Conservation (phyloP, 2,113 vertebrate species). For the Lophius piscatorius region DNA sequence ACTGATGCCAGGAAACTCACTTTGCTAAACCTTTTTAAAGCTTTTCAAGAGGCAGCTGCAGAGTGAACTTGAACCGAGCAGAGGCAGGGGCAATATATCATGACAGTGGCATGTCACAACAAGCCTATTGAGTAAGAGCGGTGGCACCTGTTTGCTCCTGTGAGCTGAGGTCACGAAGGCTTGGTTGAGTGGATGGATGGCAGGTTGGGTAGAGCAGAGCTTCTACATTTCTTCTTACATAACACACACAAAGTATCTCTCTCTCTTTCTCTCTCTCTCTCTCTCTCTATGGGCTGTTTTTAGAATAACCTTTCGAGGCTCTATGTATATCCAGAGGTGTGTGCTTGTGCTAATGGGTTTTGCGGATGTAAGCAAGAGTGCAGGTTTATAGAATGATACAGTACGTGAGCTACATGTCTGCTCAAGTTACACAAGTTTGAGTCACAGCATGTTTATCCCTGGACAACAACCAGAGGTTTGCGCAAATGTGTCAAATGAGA, state of each 20-base stretch:
- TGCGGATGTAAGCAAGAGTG: conserved; percentile 19
- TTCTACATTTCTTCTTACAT: conserved; percentile 45
- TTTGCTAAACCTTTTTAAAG: conserved; percentile 63
- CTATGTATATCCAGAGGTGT: conserved; percentile 39
- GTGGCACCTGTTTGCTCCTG: conserved; percentile 67
- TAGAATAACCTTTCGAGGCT: conserved; percentile 35
- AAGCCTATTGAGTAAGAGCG: conserved; percentile 65
- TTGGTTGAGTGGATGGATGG: conserved; percentile 40
- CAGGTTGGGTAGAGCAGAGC: conserved; percentile 20
- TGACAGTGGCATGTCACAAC: conserved; percentile 49
- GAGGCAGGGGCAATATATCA: conserved; percentile 13
- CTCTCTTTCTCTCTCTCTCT: conserved; percentile 22
- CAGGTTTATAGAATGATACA: conserved; percentile 8
- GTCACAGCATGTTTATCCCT: no score
- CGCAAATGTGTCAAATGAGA: no score
- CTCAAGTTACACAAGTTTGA: no score
- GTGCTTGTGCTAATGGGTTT: conserved; percentile 16
- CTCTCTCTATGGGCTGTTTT: conserved; percentile 28
- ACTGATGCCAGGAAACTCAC: conserved; percentile 37
- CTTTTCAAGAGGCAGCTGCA: conserved; percentile 55
- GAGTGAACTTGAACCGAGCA: conserved; percentile 45
- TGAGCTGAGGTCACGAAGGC: conserved; percentile 58
- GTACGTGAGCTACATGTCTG: no score
- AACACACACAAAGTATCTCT: conserved; percentile 42
- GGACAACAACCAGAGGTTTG: no score